A percentile compares a stretch with the other conserved stretches of the same genome.
Evolutionary conservation across 2,797 vertebrate species (phyloP).

Genomic region (Anniella stebbinsi): DNA sequence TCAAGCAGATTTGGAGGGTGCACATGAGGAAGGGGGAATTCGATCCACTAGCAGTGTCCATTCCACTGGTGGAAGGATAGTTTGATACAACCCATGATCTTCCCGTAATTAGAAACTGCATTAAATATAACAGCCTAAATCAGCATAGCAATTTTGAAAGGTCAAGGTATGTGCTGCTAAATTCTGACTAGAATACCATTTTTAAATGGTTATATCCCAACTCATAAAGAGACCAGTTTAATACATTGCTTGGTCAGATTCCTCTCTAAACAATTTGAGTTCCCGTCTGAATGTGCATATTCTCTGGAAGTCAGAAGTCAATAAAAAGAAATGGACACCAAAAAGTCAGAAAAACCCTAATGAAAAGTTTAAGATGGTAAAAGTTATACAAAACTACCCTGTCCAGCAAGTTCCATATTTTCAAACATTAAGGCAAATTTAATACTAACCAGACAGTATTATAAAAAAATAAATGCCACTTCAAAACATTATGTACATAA

Average conservation of each 20-base stretch:
- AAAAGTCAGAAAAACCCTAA: constrained; percentile 74
- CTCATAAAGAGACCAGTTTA: constrained; percentile 59
- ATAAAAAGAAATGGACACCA: constrained; percentile 73
- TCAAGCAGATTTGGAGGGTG: too few relatives aligned
- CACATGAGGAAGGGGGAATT: too few relatives aligned
- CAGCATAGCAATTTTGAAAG: constrained; percentile 59
- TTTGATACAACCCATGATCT: not conserved
- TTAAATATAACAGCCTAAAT: constrained; percentile 54
- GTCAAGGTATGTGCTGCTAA: constrained; percentile 53
- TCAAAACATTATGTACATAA: constrained; percentile 89
- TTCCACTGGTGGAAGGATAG: too few relatives aligned
- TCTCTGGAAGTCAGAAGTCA: constrained; percentile 67
- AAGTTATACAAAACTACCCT: constrained; percentile 80
- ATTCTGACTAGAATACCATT: constrained; percentile 59
- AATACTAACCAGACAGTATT: constrained; percentile 83
- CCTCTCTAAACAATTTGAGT: constrained; percentile 62
- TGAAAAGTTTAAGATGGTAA: constrained; percentile 70
- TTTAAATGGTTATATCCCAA: constrained; percentile 66
- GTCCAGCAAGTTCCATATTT: constrained; percentile 85
- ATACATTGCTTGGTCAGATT: constrained; percentile 72
- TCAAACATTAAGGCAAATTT: constrained; percentile 89
- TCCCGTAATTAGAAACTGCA: constrained; percentile 59
- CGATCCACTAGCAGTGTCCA: too few relatives aligned
- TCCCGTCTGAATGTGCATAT: constrained; percentile 67
- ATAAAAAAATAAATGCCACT: constrained; percentile 91